Conservation (phyloP, 2,797 vertebrate species). For the Sebastes kiyomatsui region DNA sequence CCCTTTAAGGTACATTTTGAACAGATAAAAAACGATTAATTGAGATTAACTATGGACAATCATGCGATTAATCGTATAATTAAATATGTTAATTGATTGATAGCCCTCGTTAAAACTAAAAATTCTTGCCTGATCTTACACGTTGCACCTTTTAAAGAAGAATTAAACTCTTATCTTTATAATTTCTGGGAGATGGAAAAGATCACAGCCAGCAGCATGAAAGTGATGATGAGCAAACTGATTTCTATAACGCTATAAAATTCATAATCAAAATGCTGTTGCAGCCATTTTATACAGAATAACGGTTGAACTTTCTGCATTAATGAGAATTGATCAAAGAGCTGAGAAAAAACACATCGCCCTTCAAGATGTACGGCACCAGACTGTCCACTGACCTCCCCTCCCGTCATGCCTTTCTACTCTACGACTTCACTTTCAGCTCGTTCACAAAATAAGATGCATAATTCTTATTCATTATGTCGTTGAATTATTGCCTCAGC, state of each 20-base stretch:
- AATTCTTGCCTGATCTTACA: too few relatives aligned
- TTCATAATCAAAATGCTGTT: background rate
- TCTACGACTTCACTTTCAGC: background rate
- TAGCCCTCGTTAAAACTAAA: too few relatives aligned
- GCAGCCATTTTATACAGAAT: slow-evolving; percentile 1
- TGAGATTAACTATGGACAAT: too few relatives aligned
- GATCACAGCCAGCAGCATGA: background rate
- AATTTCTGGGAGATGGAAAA: background rate
- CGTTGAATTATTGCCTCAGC: background rate
- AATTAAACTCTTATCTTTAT: background rate
- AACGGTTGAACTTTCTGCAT: slow-evolving; percentile 9
- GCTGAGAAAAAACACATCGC: slow-evolving; percentile 1
- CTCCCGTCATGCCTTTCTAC: background rate
- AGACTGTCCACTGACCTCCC: background rate
- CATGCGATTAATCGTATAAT: too few relatives aligned
- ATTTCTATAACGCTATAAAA: background rate
- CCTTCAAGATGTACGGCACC: slow-evolving; percentile 15
- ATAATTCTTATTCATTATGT: background rate
- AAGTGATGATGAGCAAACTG: background rate
- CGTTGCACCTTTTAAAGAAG: background rate
- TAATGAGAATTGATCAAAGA: slow-evolving; percentile 58
- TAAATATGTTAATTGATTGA: too few relatives aligned
- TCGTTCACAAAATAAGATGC: background rate
- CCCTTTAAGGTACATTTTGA: too few relatives aligned
- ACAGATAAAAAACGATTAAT: too few relatives aligned